These are phyloP conservation scores for Hemibagrus wyckioides DNA, from an alignment of 2,113 vertebrate species.

Conservation along the genomic window DNA sequence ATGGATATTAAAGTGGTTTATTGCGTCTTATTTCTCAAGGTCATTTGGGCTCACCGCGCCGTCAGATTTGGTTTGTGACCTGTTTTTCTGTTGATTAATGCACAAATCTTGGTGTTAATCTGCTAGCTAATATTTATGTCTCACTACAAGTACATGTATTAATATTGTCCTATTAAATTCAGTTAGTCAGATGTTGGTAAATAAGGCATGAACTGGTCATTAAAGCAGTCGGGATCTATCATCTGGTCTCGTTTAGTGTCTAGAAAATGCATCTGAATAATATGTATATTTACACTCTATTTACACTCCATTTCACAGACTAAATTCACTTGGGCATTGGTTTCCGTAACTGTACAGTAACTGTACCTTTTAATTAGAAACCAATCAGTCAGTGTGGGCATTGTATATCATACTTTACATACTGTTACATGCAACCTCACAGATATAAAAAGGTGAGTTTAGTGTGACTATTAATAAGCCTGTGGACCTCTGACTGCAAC, in stretches of 20 bases:
- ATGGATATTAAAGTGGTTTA: slow-evolving; percentile 76
- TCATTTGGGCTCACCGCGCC: slow-evolving; percentile 65
- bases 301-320: background rate
- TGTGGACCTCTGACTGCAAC: background rate
- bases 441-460: background rate
- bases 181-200: background rate
- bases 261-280: background rate
- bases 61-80: slow-evolving; percentile 53
- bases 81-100: slow-evolving; percentile 50
- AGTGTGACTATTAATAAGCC: background rate
- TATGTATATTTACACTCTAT: background rate
- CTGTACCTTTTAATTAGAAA: background rate
- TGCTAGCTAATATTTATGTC: background rate
- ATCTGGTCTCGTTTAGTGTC: background rate
- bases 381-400: background rate
- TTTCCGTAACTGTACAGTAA: background rate
- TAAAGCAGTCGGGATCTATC: background rate
- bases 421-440: background rate
- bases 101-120: slow-evolving; percentile 22
- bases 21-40: slow-evolving; percentile 76
- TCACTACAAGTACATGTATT: background rate
- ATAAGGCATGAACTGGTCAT: background rate
- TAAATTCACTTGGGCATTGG: too few species aligned
- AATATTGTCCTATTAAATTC: background rate
- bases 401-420: background rate